Evolutionary conservation across 1,140 invertebrate genomes (phyloP).

Genomic region (Aphaenogaster ashmeadi): DNA sequence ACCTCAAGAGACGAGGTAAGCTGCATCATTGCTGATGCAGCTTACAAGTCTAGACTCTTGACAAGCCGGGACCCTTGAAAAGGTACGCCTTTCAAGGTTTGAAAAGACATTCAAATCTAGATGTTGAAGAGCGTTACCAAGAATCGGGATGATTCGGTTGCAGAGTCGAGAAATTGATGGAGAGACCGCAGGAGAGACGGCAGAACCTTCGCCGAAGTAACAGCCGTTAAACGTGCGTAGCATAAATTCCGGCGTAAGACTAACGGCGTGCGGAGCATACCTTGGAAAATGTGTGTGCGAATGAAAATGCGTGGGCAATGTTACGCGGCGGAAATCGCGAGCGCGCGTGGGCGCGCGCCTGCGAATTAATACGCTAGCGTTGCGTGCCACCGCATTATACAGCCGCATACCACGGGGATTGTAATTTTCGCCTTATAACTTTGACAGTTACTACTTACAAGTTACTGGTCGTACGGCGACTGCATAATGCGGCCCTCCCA

Average conservation of each 20-base stretch:
- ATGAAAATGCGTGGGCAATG: constrained; percentile 6
- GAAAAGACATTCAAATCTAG: too few relatives aligned
- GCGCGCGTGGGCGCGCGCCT: background rate
- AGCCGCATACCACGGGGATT: constrained; percentile 11
- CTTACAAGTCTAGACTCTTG: too few relatives aligned
- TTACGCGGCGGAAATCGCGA: constrained; percentile 6
- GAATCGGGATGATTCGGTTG: background rate
- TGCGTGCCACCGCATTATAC: constrained; percentile 6
- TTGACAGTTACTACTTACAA: constrained; percentile 59
- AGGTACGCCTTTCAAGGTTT: too few relatives aligned
- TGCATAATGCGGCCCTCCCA: background rate
- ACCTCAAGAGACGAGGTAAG: too few relatives aligned
- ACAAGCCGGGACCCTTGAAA: too few relatives aligned
- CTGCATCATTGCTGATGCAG: too few relatives aligned
- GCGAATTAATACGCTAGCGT: constrained; percentile 33
- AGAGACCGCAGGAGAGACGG: background rate
- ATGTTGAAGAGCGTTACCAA: background rate
- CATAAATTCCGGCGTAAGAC: background rate
- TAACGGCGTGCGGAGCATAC: background rate
- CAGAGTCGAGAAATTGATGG: background rate
- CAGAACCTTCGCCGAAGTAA: background rate
- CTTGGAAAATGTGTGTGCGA: background rate
- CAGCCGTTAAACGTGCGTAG: background rate
- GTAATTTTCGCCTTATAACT: constrained; percentile 55
- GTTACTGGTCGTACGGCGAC: constrained; percentile 17